A percentile compares a stretch with the other conserved stretches of the same genome.
Evolutionary conservation across 1,140 invertebrate genomes (phyloP).

Genomic region (Drosophila erecta): DNA sequence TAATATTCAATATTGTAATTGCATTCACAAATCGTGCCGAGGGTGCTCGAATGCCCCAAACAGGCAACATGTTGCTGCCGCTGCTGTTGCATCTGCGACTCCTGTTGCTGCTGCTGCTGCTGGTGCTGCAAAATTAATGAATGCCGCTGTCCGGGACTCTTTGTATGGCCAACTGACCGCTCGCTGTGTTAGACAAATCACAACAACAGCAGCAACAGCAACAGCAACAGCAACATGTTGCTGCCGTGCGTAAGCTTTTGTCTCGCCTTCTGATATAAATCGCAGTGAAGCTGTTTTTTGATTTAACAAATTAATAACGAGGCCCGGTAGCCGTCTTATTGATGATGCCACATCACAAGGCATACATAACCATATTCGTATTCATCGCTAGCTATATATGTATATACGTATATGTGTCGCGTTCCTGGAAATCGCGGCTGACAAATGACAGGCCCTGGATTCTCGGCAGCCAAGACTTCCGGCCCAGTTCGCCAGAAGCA

Average conservation of each 20-base stretch:
- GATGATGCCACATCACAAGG: constrained; percentile 66
- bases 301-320: constrained; percentile 83
- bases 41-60: constrained; percentile 9
- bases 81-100: constrained; percentile 30
- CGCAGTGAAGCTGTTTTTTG: constrained; percentile 68
- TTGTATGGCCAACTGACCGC: constrained; percentile 74
- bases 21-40: constrained; percentile 78
- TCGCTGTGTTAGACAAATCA: constrained; percentile 84
- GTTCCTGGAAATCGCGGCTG: constrained; percentile 68
- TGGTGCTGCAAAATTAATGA: constrained; percentile 72
- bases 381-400: constrained; percentile 3
- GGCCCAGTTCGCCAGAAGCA: constrained; percentile 74
- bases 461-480: constrained; percentile 58
- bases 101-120: constrained; percentile 26
- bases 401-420: constrained; percentile 5
- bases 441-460: constrained; percentile 67
- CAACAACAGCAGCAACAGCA: constrained; percentile 64
- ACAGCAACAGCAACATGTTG: constrained; percentile 29
- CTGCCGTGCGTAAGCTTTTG: constrained; percentile 73
- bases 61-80: constrained; percentile 30
- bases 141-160: constrained; percentile 58
- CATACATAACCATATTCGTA: constrained; percentile 16
- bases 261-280: constrained; percentile 73
- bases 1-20: constrained; percentile 84
- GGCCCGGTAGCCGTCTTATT: constrained; percentile 74